Evolutionary conservation across 2,888 invertebrate species (phyloP).

Genomic region (Rotaria macrura): DNA sequence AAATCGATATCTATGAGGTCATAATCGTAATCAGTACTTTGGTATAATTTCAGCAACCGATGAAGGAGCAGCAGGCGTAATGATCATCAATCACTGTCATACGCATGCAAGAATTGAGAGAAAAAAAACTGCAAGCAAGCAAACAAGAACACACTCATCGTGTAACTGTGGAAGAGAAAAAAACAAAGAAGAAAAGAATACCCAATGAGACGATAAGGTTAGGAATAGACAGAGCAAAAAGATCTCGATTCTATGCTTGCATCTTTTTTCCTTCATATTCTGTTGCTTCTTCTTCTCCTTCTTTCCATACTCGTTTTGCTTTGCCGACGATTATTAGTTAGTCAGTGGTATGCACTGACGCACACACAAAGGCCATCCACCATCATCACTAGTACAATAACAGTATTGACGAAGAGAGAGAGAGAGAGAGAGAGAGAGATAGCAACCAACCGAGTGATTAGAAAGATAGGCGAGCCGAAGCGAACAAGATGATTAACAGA

Average conservation of each 20-base stretch:
- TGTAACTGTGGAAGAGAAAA: slow-evolving; percentile 4
- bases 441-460: slow-evolving; percentile 8
- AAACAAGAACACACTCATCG: background rate
- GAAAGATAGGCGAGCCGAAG: background rate
- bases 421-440: no score
- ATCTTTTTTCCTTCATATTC: background rate
- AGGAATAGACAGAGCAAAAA: slow-evolving; percentile 14
- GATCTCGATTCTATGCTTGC: slow-evolving; percentile 8
- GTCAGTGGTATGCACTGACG: slow-evolving; percentile 12
- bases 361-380: slow-evolving; percentile 10
- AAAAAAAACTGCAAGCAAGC: background rate
- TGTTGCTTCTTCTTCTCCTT: background rate
- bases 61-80: slow-evolving; percentile 17
- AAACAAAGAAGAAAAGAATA: background rate
- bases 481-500: slow-evolving; percentile 8
- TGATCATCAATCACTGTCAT: slow-evolving; percentile 23
- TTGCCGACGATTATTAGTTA: background rate
- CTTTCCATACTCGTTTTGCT: background rate
- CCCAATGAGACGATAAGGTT: slow-evolving; percentile 19
- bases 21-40: slow-evolving; percentile 8
- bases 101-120: slow-evolving; percentile 8
- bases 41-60: slow-evolving; percentile 12
- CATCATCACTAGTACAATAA: slow-evolving; percentile 13
- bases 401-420: background rate
- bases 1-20: background rate